Percentiles rank a stretch among this genome's conserved stretches.
Evolutionary conservation across 1,140 invertebrate genomes (phyloP).

Genomic region (Formica exsecta): DNA sequence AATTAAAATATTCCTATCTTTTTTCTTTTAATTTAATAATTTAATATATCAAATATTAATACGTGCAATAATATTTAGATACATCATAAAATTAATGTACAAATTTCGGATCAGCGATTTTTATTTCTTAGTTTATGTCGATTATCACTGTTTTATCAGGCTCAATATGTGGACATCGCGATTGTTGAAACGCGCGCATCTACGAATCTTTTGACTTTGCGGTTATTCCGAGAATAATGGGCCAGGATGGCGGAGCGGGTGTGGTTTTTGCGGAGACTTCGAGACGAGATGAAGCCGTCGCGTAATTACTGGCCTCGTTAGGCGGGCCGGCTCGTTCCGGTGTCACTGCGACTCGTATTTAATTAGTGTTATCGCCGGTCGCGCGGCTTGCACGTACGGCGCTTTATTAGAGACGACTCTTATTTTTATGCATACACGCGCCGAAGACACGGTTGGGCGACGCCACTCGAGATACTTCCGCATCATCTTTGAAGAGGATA

Average conservation of each 20-base stretch:
- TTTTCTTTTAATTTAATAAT: not conserved
- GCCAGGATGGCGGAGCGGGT: constrained; percentile 56
- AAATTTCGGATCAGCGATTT: not conserved
- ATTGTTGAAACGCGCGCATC: not conserved
- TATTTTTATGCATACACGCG: constrained; percentile 55
- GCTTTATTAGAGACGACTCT: constrained; percentile 49
- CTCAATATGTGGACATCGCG: not conserved
- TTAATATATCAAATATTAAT: not conserved
- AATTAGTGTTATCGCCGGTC: constrained; percentile 83
- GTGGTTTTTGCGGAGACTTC: constrained; percentile 83
- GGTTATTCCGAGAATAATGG: constrained; percentile 80
- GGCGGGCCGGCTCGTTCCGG: constrained; percentile 76
- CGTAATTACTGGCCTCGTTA: constrained; percentile 86
- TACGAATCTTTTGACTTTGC: constrained; percentile 72
- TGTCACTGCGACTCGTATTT: constrained; percentile 84
- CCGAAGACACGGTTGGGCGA: constrained; percentile 18
- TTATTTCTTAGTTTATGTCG: not conserved
- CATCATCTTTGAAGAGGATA: constrained; percentile 15
- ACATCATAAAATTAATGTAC: not conserved
- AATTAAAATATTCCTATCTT: not conserved
- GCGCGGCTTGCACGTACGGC: constrained; percentile 60
- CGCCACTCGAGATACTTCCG: not conserved
- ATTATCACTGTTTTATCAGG: not conserved
- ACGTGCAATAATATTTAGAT: not conserved
- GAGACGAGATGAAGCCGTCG: constrained; percentile 85